Percentiles rank a stretch among this genome's conserved stretches.
These are phyloP conservation scores for Caenorhabditis briggsae DNA, from an alignment of 1,140 invertebrate genomes.

Conservation along the genomic window DNA sequence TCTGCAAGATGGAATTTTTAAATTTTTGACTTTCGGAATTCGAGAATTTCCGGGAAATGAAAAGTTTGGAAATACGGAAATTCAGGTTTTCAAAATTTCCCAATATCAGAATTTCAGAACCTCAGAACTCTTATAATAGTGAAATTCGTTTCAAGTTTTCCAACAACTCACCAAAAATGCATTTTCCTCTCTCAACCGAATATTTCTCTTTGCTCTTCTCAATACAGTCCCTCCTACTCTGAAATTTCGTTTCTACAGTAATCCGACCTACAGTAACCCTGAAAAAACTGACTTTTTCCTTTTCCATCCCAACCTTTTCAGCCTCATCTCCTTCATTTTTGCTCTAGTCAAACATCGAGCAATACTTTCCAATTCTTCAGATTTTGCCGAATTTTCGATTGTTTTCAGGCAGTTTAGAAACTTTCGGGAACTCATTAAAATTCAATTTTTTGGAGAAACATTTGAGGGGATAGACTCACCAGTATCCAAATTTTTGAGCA, in stretches of 20 bases:
- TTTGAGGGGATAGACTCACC: slow-evolving; percentile 1
- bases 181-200: neutral
- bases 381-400: slow-evolving; percentile 54
- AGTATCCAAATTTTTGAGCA: slow-evolving; percentile 18
- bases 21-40: too few relatives aligned
- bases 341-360: slow-evolving; percentile 24
- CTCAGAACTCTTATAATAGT: too few relatives aligned
- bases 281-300: neutral
- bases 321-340: slow-evolving; percentile 55
- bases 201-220: neutral
- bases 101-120: too few relatives aligned
- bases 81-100: too few relatives aligned
- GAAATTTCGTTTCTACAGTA: neutral
- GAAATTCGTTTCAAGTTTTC: too few relatives aligned
- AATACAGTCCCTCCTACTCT: neutral
- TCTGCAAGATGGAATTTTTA: too few relatives aligned
- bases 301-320: slow-evolving; percentile 16
- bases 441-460: neutral
- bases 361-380: slow-evolving; percentile 34
- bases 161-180: too few relatives aligned
- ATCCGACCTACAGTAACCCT: neutral
- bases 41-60: neutral
- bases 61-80: too few relatives aligned
- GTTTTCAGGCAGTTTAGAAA: slow-evolving; percentile 22
- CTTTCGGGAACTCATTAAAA: slow-evolving; percentile 28